phyloP scores from a whole-genome alignment of 1,140 invertebrate genomes.

The Dinoponera quadriceps region DNA sequence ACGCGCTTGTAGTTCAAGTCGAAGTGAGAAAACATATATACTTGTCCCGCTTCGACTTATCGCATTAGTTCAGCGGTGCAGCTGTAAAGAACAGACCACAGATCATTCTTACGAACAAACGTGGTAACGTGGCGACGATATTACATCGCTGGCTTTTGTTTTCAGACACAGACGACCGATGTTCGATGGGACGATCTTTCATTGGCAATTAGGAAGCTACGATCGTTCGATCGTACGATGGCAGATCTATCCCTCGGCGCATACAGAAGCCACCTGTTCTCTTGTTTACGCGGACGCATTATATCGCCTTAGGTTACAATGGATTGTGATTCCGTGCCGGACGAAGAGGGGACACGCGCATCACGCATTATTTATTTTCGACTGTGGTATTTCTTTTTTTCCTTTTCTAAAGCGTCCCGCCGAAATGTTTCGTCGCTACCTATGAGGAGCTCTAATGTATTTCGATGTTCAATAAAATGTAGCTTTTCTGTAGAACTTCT shows the following conservation, averaged over 20 bases:
- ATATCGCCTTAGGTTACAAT: neutral
- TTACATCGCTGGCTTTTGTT: too few relatives aligned
- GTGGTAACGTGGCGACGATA: too few relatives aligned
- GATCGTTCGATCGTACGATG: neutral
- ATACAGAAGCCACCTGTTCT: neutral
- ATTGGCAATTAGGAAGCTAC: conserved; percentile 16
- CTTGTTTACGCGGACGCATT: neutral
- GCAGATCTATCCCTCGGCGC: conserved; percentile 2
- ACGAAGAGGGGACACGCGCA: neutral
- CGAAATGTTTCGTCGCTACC: conserved; percentile 11
- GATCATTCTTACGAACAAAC: too few relatives aligned
- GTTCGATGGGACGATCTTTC: too few relatives aligned
- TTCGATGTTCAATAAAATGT: conserved; percentile 36
- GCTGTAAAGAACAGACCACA: too few relatives aligned
- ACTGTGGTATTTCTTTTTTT: neutral
- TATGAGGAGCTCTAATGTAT: conserved; percentile 10
- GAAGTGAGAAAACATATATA: too few relatives aligned
- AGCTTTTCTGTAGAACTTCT: conserved; percentile 18
- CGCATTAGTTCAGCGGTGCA: too few relatives aligned
- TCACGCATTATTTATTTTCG: neutral
- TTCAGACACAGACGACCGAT: too few relatives aligned
- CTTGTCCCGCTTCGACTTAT: too few relatives aligned
- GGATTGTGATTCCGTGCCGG: conserved; percentile 16
- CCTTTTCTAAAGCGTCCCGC: neutral
- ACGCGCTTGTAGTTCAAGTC: too few relatives aligned